Conservation (phyloP, 2,113 vertebrate species). For the Lampris incognitus region DNA sequence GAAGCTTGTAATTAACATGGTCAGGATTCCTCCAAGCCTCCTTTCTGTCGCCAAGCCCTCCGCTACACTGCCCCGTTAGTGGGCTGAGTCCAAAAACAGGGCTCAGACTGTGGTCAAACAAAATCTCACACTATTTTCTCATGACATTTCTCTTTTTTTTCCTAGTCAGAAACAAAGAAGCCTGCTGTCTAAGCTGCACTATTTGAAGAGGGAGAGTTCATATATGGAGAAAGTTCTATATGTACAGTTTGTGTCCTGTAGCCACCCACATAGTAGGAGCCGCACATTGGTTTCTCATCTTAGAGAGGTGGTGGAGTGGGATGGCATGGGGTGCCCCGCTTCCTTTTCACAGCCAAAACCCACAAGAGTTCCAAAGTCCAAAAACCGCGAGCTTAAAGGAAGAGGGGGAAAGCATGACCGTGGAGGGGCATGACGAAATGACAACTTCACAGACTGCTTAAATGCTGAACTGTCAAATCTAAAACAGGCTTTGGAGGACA, state of each 20-base stretch:
- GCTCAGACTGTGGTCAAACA: slow-evolving; percentile 18
- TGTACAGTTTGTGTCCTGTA: not conserved
- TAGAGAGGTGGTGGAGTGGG: not conserved
- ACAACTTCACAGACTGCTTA: not conserved
- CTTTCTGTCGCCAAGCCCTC: slow-evolving; percentile 41
- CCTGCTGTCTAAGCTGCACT: not conserved
- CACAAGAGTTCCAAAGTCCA: not conserved
- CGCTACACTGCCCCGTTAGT: slow-evolving; percentile 17
- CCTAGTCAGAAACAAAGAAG: slow-evolving; percentile 7
- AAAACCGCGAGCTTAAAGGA: not conserved
- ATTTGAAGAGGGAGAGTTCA: not conserved
- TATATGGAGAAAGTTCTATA: not conserved
- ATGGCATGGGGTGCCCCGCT: not conserved
- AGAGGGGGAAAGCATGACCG: not conserved
- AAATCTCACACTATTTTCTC: slow-evolving; percentile 11
- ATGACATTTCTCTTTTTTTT: slow-evolving; percentile 26
- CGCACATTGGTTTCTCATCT: slow-evolving; percentile 20
- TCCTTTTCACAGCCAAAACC: slow-evolving; percentile 6
- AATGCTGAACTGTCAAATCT: not conserved
- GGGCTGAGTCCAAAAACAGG: slow-evolving; percentile 33
- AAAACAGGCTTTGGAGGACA: not conserved
- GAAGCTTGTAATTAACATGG: slow-evolving; percentile 70
- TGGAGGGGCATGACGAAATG: not conserved
- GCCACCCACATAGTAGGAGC: slow-evolving; percentile 14
- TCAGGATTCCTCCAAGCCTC: slow-evolving; percentile 58